Evolutionary conservation across 2,113 vertebrate genomes (phyloP).

Genomic region (Peromyscus californicus): DNA sequence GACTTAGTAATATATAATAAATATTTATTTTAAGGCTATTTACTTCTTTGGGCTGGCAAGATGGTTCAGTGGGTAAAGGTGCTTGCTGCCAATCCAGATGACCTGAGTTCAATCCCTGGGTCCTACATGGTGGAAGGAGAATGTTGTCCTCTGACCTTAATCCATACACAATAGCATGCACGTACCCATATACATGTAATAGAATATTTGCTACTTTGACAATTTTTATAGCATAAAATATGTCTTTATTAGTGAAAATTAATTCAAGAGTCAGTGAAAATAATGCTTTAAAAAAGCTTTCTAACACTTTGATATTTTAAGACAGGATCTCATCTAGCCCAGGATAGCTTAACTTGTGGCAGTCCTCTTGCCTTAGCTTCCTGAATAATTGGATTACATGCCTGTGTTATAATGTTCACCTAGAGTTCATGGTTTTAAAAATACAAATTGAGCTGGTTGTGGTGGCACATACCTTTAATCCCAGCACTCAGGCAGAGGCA

Average conservation of each 20-base stretch:
- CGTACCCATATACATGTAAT: neutral
- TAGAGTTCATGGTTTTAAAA: neutral
- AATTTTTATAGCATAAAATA: constrained; percentile 56
- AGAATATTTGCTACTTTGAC: constrained; percentile 15
- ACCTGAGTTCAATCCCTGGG: neutral
- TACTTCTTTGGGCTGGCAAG: neutral
- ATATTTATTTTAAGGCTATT: constrained; percentile 10
- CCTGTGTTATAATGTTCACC: neutral
- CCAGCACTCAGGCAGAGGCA: neutral
- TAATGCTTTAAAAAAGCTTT: constrained; percentile 47
- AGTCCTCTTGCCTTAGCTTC: neutral
- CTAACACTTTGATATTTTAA: constrained; percentile 3
- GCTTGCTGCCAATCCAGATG: neutral
- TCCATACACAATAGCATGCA: neutral
- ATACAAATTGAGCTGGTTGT: neutral
- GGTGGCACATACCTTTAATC: neutral
- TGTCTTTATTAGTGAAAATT: constrained; percentile 44
- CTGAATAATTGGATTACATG: neutral
- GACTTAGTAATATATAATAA: constrained; percentile 55
- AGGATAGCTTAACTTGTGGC: neutral
- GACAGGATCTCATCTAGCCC: neutral
- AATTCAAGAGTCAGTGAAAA: constrained; percentile 38
- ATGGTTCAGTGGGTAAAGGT: neutral
- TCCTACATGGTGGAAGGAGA: neutral
- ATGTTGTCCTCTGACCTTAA: neutral